Conservation (phyloP, 1,140 invertebrate species). For the Neodiprion fabricii region DNA sequence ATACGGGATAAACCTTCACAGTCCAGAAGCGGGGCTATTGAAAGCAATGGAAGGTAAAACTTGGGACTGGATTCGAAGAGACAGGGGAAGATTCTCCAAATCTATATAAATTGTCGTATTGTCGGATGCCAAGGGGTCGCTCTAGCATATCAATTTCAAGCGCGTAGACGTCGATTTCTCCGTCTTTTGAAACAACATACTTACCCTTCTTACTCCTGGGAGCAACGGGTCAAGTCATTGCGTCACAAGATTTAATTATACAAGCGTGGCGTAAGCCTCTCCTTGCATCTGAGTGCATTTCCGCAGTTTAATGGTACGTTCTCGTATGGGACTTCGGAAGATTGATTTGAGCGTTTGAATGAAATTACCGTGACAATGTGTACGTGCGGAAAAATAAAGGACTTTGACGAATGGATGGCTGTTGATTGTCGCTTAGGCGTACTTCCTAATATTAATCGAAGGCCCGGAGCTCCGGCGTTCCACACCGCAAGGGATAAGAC, state of each 20-base stretch:
- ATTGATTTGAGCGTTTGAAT: neutral
- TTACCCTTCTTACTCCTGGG: no score
- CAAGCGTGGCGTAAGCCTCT: no score
- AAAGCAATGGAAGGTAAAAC: constrained; percentile 53
- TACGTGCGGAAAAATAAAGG: neutral
- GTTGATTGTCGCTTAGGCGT: neutral
- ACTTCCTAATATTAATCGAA: constrained; percentile 2
- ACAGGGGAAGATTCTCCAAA: constrained; percentile 53
- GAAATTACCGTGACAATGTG: neutral
- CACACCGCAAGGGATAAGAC: neutral
- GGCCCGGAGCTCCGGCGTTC: neutral
- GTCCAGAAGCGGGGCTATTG: neutral
- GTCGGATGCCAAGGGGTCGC: constrained; percentile 45
- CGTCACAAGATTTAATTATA: no score
- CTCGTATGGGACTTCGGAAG: neutral
- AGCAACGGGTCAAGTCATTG: no score
- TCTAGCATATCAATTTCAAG: constrained; percentile 51
- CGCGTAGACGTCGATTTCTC: no score
- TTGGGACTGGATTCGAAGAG: constrained; percentile 53
- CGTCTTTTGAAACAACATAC: no score
- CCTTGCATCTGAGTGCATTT: no score
- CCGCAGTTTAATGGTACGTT: no score
- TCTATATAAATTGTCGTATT: constrained; percentile 63
- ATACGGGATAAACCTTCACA: constrained; percentile 35
- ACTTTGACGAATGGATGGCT: neutral